Evolutionary conservation across 2,113 vertebrate species (phyloP).

Genomic region (Erpornis zantholeuca): DNA sequence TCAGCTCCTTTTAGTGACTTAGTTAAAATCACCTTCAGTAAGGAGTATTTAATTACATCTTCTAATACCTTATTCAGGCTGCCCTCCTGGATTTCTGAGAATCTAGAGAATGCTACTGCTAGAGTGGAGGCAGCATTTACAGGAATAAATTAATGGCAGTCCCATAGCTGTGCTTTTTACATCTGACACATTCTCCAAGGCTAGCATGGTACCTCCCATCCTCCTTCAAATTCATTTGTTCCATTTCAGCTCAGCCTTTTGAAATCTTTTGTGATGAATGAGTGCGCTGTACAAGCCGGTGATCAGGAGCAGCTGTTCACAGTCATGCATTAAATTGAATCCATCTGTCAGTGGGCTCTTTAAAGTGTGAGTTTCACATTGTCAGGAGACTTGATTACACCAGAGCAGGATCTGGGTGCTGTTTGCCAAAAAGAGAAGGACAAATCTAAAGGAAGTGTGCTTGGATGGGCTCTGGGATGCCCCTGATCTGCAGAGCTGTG

Average conservation of each 20-base stretch:
- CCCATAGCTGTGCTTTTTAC: neutral
- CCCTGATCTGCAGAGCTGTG: neutral
- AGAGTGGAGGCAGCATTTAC: neutral
- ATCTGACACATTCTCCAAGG: neutral
- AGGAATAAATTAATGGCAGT: conserved; percentile 9
- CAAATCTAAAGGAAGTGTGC: neutral
- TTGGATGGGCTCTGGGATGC: neutral
- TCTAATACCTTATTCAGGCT: neutral
- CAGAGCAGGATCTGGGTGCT: neutral
- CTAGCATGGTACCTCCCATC: neutral
- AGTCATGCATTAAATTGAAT: conserved; percentile 21
- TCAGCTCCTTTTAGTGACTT: neutral
- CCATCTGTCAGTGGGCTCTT: conserved; percentile 25
- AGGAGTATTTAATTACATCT: neutral
- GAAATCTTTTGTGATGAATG: conserved; percentile 42
- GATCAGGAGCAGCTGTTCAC: conserved; percentile 51
- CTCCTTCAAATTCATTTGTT: conserved; percentile 33
- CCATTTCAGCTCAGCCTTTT: conserved; percentile 16
- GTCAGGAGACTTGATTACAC: neutral
- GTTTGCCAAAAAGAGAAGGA: neutral
- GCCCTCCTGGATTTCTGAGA: neutral
- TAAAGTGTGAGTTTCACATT: neutral
- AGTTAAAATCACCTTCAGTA: neutral
- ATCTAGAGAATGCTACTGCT: neutral
- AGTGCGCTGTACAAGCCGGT: neutral